Conservation (phyloP, 2,888 invertebrate species). For the Oxycera nigricornis region DNA sequence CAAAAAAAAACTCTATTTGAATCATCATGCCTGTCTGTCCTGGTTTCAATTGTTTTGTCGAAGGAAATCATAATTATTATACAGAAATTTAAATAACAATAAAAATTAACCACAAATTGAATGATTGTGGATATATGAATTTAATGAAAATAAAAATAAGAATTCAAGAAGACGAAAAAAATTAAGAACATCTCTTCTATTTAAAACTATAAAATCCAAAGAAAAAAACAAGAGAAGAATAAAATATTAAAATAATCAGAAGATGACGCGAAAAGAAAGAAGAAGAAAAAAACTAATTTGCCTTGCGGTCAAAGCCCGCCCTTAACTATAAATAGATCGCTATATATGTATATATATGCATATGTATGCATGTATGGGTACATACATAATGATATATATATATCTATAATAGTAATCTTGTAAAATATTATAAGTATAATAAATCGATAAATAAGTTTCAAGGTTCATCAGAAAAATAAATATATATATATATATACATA, state of each 20-base stretch:
- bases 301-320: slow-evolving; percentile 54
- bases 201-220: too few relatives aligned
- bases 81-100: too few relatives aligned
- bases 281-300: slow-evolving; percentile 47
- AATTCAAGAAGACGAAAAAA: too few relatives aligned
- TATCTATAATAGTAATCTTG: slow-evolving; percentile 12
- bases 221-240: slow-evolving; percentile 30
- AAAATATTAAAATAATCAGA: slow-evolving; percentile 40
- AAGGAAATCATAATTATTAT: background rate
- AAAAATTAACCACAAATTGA: too few relatives aligned
- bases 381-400: slow-evolving; percentile 19
- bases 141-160: too few relatives aligned
- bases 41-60: background rate
- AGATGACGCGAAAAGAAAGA: slow-evolving; percentile 41
- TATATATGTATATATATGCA: slow-evolving; percentile 17
- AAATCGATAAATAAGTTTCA: slow-evolving; percentile 7
- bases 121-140: too few relatives aligned
- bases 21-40: too few relatives aligned
- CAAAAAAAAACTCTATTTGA: too few relatives aligned
- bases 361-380: background rate
- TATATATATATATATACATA: too few relatives aligned
- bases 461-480: too few relatives aligned
- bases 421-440: slow-evolving; percentile 24
- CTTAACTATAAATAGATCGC: slow-evolving; percentile 42
- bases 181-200: too few relatives aligned